Evolutionary conservation across 2,797 vertebrate genomes (phyloP), one percentile per base, ranked within the genome.

Genomic region (Alosa sapidissima): DNA sequence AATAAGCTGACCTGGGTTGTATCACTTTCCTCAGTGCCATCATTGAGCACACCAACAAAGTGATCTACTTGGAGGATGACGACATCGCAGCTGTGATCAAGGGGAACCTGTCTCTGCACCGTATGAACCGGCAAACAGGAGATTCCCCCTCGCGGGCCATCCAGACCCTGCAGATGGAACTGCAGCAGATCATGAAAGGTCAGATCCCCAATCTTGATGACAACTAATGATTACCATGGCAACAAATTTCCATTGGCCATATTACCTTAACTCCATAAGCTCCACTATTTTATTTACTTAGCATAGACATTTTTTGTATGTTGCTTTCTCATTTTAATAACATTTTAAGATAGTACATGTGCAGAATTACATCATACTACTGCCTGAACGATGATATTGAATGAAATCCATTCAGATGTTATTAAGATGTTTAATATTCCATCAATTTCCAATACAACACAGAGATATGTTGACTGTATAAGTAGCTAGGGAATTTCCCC

Each of bases 131-230:
- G 36, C 95, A 91, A 41, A 96, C 95, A 0, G 97, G 96, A 0
- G 98, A 97, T 28, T 96, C 97, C 86, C 95, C 97, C 0, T 96
- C 96, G 81, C 94, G 98, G 86, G 96, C 95, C 62, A 97, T 99
- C 89, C 96, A 98, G 92, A 99, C 98, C 62, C 93, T 99, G 87
- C 96, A 99, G 92, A 98, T 99, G 96, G 97, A 99, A 91, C 78
- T 99, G 86, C 97, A 99, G 88, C 97, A 99, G 90, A 99, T 99
- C 93, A 99, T 99, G 98, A 99, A 99, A 95, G 98, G 98, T 97
- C 33, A 41, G 68, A 28, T 28, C 28, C 28, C 28, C 28, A 28
- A 28, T 28, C 8, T 2, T 41, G 36, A 5, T 33, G 68, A 47
- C 16, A 45, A 51, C 49, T 41, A 41, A 41, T 41, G 41, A 55